A percentile compares a stretch with the other conserved stretches of the same genome.
Evolutionary conservation across 2,888 invertebrate genomes (phyloP).

Genomic region (Xiphydria camelus): DNA sequence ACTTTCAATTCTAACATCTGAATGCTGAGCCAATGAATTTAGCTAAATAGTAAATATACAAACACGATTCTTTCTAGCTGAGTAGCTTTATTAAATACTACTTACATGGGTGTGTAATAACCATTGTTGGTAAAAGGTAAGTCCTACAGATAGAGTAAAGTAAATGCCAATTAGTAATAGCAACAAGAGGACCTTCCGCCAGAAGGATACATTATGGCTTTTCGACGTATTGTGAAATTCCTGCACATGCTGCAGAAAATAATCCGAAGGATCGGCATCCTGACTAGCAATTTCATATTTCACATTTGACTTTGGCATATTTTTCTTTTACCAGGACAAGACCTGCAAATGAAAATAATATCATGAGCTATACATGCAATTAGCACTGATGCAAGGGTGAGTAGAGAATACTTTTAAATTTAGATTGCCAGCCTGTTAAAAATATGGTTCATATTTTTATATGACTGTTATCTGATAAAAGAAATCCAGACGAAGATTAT

Average conservation of each 20-base stretch:
- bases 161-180: slow-evolving; percentile 74
- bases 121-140: slow-evolving; percentile 97
- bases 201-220: slow-evolving; percentile 36
- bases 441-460: too few species aligned
- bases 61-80: too few species aligned
- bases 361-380: too few species aligned
- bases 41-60: slow-evolving; percentile 18
- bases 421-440: too few species aligned
- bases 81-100: slow-evolving; percentile 29
- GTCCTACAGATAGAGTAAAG: slow-evolving; percentile 88
- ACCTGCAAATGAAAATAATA: slow-evolving; percentile 13
- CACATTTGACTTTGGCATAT: slow-evolving; percentile 52
- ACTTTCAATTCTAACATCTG: too few species aligned
- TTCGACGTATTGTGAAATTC: slow-evolving; percentile 41
- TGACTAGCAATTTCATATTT: slow-evolving; percentile 53
- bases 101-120: slow-evolving; percentile 73
- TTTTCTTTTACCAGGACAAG: slow-evolving; percentile 19
- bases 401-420: too few species aligned
- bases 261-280: slow-evolving; percentile 46
- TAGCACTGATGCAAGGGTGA: too few species aligned
- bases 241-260: slow-evolving; percentile 43
- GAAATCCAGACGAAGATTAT: too few species aligned
- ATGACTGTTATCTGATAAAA: too few species aligned
- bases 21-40: too few species aligned
- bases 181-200: slow-evolving; percentile 48